phyloP scores from a whole-genome alignment of 2,888 invertebrate species.

The Dicyrtomina minuta region DNA sequence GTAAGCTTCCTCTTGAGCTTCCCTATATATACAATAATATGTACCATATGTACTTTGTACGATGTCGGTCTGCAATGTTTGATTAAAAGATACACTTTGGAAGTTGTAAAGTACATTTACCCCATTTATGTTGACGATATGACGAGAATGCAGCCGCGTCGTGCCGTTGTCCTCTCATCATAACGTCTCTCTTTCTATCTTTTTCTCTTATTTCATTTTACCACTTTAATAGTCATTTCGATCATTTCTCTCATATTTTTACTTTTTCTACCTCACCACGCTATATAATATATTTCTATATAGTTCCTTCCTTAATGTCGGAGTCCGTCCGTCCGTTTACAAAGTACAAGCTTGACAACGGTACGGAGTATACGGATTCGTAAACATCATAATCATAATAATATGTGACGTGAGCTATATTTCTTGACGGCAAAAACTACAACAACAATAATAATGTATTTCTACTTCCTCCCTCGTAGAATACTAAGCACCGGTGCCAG shows the following conservation, averaged over 20 bases:
- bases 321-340: too few species aligned
- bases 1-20: neutral
- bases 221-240: neutral
- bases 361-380: too few species aligned
- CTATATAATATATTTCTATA: too few species aligned
- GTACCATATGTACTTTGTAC: neutral
- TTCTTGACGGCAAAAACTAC: too few species aligned
- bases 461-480: too few species aligned
- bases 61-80: neutral
- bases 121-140: slow-evolving; percentile 20
- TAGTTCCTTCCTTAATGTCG: too few species aligned
- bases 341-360: too few species aligned
- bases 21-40: too few species aligned
- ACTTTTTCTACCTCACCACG: neutral
- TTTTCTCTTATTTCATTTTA: neutral
- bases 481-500: too few species aligned
- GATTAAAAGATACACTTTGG: slow-evolving; percentile 17
- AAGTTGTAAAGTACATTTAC: slow-evolving; percentile 20
- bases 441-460: too few species aligned
- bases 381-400: too few species aligned
- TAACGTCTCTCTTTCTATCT: neutral
- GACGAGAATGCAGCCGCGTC: slow-evolving; percentile 1
- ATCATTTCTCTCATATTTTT: neutral
- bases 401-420: too few species aligned
- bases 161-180: slow-evolving; percentile 26